Conservation (phyloP, 2,888 invertebrate species). For the Hipparchia sbordonii region DNA sequence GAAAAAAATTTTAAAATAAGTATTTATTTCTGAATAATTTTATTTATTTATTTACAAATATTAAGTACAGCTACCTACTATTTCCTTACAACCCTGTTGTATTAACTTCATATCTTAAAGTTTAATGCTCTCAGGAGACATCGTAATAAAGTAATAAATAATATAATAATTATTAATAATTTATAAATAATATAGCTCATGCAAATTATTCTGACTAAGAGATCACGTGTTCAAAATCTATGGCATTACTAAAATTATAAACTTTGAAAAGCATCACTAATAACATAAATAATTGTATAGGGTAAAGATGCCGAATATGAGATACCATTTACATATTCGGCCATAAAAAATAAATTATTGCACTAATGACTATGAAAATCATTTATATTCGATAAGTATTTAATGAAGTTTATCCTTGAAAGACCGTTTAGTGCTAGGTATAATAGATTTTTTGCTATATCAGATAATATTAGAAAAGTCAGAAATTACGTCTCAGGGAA, state of each 20-base stretch:
- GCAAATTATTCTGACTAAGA: conserved; percentile 24
- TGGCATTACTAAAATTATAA: conserved; percentile 16
- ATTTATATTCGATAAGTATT: no score
- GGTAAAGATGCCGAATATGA: no score
- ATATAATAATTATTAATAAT: conserved; percentile 19
- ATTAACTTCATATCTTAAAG: conserved; percentile 34
- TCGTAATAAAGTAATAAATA: conserved; percentile 30
- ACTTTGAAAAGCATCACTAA: not conserved
- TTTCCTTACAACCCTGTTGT: conserved; percentile 67
- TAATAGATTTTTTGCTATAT: no score
- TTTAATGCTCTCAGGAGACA: conserved; percentile 15
- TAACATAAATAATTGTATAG: not conserved
- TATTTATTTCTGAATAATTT: conserved; percentile 64
- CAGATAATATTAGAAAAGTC: no score
- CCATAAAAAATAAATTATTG: no score
- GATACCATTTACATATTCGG: no score
- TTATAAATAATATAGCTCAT: conserved; percentile 12
- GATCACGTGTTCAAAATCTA: conserved; percentile 32
- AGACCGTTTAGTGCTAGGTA: no score
- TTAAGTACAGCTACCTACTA: conserved; percentile 32
- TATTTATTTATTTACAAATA: conserved; percentile 62
- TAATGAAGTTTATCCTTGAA: no score
- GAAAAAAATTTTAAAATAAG: conserved; percentile 46
- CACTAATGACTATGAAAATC: no score
- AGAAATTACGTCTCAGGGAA: no score